Percentiles rank a stretch among this genome's conserved stretches.
phyloP scores from a whole-genome alignment of 2,797 vertebrate species.

The Bradypodion pumilum region DNA sequence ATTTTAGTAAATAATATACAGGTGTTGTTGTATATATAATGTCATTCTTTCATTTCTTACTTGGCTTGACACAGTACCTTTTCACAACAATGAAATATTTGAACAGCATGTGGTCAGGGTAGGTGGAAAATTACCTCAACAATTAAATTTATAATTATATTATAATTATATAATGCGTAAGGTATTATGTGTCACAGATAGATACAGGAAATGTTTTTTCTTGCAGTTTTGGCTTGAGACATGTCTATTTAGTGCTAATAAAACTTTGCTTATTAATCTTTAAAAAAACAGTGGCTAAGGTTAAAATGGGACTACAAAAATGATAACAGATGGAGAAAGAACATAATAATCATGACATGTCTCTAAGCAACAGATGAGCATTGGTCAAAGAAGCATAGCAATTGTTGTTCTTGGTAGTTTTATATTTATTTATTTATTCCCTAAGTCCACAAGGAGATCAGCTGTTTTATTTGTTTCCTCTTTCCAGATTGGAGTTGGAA shows the following conservation, averaged over 20 bases:
- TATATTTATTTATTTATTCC: background rate
- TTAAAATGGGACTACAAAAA: background rate
- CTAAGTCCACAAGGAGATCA: slow-evolving; percentile 1
- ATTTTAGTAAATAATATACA: no score
- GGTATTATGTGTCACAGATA: background rate
- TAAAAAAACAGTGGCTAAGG: background rate
- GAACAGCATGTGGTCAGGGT: no score
- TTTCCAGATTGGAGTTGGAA: background rate
- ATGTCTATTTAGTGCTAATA: background rate
- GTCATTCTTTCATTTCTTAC: no score
- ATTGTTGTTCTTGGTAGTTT: background rate
- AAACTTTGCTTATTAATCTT: background rate
- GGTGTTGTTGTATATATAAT: no score
- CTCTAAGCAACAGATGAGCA: slow-evolving; percentile 7
- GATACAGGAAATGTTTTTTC: slow-evolving; percentile 12
- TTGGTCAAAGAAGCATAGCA: background rate
- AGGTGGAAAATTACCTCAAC: no score
- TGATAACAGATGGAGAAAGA: slow-evolving; percentile 10
- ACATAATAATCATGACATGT: slow-evolving; percentile 1
- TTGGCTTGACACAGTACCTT: no score
- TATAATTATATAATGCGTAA: slow-evolving; percentile 5
- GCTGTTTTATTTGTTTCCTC: background rate
- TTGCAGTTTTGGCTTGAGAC: background rate
- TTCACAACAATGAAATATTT: no score
- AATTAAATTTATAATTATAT: no score